These are phyloP conservation scores for Chloebia gouldiae DNA, from an alignment of 2,113 vertebrate genomes.

Conservation along the genomic window DNA sequence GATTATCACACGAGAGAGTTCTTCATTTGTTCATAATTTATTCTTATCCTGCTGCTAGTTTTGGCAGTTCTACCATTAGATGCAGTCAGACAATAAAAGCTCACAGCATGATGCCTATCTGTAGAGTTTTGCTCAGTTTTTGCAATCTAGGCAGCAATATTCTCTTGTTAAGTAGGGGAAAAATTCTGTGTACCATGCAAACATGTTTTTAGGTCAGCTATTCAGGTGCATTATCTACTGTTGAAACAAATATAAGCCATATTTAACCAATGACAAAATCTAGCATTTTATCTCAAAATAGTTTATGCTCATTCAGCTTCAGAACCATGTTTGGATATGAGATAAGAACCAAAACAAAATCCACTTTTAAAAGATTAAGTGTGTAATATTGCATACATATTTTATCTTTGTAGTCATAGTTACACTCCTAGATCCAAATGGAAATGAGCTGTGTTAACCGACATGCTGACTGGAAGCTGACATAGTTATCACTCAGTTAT, in stretches of 20 bases:
- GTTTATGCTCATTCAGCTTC: neutral
- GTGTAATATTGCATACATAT: neutral
- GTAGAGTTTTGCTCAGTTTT: neutral
- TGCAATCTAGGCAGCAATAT: neutral
- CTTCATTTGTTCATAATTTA: conserved; percentile 24
- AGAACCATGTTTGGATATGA: neutral
- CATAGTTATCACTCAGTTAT: neutral
- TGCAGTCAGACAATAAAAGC: conserved; percentile 48
- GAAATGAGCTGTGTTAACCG: neutral
- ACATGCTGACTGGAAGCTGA: neutral
- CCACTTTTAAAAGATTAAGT: neutral
- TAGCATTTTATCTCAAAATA: neutral
- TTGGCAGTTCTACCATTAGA: conserved; percentile 14
- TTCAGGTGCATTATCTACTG: neutral
- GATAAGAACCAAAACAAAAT: neutral
- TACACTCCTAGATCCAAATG: neutral
- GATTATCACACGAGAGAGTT: neutral
- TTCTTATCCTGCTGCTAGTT: conserved; percentile 2
- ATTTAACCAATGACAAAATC: neutral
- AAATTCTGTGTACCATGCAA: neutral
- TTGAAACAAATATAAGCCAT: neutral
- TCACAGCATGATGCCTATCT: conserved; percentile 4
- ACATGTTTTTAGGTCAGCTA: neutral
- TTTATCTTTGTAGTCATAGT: neutral
- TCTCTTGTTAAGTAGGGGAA: neutral